These are phyloP conservation scores for Microctonus hyperodae DNA, from an alignment of 2,888 invertebrate species.

Conservation along the genomic window DNA sequence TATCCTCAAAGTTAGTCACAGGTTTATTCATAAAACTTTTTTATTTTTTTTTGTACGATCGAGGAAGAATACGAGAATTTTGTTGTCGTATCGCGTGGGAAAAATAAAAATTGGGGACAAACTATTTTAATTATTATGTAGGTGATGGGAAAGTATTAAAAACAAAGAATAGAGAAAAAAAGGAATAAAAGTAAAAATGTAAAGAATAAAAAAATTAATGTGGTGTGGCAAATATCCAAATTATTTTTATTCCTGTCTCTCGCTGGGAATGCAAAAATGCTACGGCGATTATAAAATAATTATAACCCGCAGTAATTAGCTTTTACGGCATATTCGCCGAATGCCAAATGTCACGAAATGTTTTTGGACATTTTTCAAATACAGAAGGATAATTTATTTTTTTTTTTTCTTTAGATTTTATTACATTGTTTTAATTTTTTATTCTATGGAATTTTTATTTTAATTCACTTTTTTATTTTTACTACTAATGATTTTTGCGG, in stretches of 20 bases:
- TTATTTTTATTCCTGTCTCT: neutral
- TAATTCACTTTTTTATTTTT: neutral
- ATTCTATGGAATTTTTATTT: neutral
- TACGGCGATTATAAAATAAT: constrained; percentile 9
- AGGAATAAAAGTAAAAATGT: neutral
- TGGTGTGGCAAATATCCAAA: constrained; percentile 9
- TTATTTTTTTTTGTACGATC: neutral
- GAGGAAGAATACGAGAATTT: no score
- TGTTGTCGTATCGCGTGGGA: neutral
- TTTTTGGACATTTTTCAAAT: constrained; percentile 13
- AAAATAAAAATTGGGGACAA: neutral
- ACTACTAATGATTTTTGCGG: neutral
- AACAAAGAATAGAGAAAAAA: neutral
- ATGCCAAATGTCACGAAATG: constrained; percentile 4
- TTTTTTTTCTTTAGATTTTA: neutral
- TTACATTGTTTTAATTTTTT: neutral
- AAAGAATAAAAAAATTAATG: neutral
- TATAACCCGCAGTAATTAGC: constrained; percentile 4
- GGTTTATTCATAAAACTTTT: no score
- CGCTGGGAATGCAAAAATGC: neutral
- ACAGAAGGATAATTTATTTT: neutral
- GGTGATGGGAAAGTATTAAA: neutral
- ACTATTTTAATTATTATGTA: neutral
- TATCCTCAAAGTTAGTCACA: no score
- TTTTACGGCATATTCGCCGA: constrained; percentile 4